A percentile compares a stretch with the other conserved stretches of the same genome.
Evolutionary conservation across 2,888 invertebrate genomes (phyloP).

Genomic region (Spodoptera picta): DNA sequence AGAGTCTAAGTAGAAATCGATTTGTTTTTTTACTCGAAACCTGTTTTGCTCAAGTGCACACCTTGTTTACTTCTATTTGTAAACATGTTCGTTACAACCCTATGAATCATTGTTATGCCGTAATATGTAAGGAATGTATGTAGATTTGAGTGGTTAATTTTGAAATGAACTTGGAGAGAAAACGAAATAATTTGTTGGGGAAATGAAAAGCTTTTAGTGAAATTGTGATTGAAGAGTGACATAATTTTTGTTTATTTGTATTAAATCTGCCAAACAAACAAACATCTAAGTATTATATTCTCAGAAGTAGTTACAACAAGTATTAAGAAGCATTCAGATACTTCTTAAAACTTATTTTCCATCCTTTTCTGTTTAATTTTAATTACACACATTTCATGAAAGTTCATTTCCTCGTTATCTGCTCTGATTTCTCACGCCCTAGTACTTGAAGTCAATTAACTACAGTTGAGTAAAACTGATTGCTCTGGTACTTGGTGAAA

Average conservation of each 20-base stretch:
- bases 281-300: too few relatives aligned
- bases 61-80: slow-evolving; percentile 23
- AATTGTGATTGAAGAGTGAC: too few relatives aligned
- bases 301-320: too few relatives aligned
- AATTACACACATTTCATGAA: too few relatives aligned
- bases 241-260: too few relatives aligned
- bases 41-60: slow-evolving; percentile 25
- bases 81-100: slow-evolving; percentile 12
- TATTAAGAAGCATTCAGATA: too few relatives aligned
- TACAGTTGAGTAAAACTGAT: slow-evolving; percentile 22
- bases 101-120: slow-evolving; percentile 22
- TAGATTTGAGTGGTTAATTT: slow-evolving; percentile 7
- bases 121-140: slow-evolving; percentile 7
- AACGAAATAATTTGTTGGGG: too few relatives aligned
- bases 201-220: too few relatives aligned
- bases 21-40: slow-evolving; percentile 37
- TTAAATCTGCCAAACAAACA: too few relatives aligned
- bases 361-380: too few relatives aligned
- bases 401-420: background rate
- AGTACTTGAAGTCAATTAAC: slow-evolving; percentile 25
- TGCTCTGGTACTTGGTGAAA: background rate
- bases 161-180: too few relatives aligned
- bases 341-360: too few relatives aligned
- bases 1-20: slow-evolving; percentile 10
- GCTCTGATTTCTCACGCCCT: slow-evolving; percentile 17